A percentile compares a stretch with the other conserved stretches of the same genome.
phyloP scores from a whole-genome alignment of 2,888 invertebrate species.

The Brachylomia viminalis region DNA sequence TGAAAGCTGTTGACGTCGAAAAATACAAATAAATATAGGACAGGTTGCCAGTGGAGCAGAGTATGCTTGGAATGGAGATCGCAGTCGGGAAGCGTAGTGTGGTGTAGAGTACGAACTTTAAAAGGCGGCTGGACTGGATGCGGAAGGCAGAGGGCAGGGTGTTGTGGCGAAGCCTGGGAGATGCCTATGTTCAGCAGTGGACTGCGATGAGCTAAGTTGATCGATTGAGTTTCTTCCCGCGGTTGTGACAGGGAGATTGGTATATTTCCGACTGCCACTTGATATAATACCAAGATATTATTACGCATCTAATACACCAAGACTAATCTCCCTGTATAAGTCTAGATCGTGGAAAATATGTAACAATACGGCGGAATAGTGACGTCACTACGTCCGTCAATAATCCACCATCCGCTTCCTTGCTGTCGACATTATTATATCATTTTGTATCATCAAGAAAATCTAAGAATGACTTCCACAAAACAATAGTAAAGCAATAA shows the following conservation, averaged over 20 bases:
- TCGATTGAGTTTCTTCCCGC: background rate
- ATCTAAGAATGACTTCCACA: slow-evolving; percentile 39
- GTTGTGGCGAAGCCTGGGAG: too few species aligned
- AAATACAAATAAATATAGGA: too few species aligned
- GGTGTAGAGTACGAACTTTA: background rate
- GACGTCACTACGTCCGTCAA: slow-evolving; percentile 34
- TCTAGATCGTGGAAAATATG: slow-evolving; percentile 21
- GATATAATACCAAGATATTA: slow-evolving; percentile 1
- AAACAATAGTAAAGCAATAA: slow-evolving; percentile 50
- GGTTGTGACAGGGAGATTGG: background rate
- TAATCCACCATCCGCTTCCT: slow-evolving; percentile 53
- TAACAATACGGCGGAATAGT: slow-evolving; percentile 38
- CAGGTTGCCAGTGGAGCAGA: too few species aligned
- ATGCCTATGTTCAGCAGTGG: background rate
- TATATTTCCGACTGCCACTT: background rate
- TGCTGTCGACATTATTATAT: slow-evolving; percentile 42
- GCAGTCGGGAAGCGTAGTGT: background rate
- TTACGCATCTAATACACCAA: background rate
- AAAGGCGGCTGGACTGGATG: background rate
- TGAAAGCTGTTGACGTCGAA: background rate
- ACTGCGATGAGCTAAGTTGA: background rate
- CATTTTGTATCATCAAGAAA: slow-evolving; percentile 27
- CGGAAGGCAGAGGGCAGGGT: too few species aligned
- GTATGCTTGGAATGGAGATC: too few species aligned
- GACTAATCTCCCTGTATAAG: slow-evolving; percentile 19